Evolutionary conservation across 2,888 invertebrate genomes (phyloP).

Genomic region (Cryptophagus acutangulus): DNA sequence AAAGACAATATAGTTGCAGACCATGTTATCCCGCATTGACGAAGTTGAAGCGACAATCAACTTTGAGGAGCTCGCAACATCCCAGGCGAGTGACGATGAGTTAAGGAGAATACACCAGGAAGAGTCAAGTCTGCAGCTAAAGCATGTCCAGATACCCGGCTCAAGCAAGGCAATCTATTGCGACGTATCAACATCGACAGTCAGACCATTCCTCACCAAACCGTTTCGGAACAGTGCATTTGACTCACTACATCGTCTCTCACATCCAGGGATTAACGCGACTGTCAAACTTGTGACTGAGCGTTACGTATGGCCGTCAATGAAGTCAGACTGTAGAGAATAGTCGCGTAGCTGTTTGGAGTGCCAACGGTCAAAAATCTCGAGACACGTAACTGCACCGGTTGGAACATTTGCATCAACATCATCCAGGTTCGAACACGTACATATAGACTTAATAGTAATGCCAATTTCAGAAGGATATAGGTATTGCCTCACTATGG

Average conservation of each 20-base stretch:
- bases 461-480: conserved; percentile 12
- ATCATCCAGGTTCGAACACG: conserved; percentile 10
- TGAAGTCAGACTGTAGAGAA: conserved; percentile 37
- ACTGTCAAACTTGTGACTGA: conserved; percentile 32
- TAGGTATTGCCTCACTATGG: conserved; percentile 17
- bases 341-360: conserved; percentile 31
- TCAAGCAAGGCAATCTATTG: neutral
- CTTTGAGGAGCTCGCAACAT: too few species aligned
- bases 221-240: conserved; percentile 13
- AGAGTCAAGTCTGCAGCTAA: neutral
- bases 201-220: conserved; percentile 18
- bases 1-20: conserved; percentile 39
- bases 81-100: conserved; percentile 1
- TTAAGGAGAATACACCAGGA: conserved; percentile 8
- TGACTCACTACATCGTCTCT: conserved; percentile 26
- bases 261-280: conserved; percentile 32
- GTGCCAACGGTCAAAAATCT: conserved; percentile 40
- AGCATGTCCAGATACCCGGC: neutral
- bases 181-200: neutral
- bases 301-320: conserved; percentile 41
- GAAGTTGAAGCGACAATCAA: too few species aligned
- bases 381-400: conserved; percentile 29
- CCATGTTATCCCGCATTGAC: too few species aligned
- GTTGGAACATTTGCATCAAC: conserved; percentile 30
- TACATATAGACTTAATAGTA: conserved; percentile 20